These are phyloP conservation scores for Cygnus olor DNA, from an alignment of 2,797 vertebrate species.

Conservation along the genomic window DNA sequence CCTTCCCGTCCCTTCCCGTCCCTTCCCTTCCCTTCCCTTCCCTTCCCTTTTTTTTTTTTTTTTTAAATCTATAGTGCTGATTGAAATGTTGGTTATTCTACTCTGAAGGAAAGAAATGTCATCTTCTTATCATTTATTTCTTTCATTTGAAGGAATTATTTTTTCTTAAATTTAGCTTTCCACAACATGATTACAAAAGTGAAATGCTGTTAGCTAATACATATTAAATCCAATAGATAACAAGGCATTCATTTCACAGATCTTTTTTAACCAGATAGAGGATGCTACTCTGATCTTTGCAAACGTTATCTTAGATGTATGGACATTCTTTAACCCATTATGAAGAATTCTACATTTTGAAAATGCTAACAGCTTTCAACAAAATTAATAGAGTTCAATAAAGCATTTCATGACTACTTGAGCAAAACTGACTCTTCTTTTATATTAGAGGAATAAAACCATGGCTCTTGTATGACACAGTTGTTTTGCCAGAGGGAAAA, in stretches of 20 bases:
- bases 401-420: background rate
- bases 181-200: background rate
- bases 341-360: background rate
- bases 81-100: slow-evolving; percentile 64
- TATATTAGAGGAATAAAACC: background rate
- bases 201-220: background rate
- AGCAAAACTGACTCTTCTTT: background rate
- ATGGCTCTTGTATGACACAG: background rate
- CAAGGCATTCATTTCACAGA: background rate
- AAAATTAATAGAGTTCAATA: background rate
- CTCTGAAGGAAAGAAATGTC: slow-evolving; percentile 36
- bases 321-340: background rate
- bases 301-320: background rate
- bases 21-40: too few species aligned
- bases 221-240: background rate
- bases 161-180: slow-evolving; percentile 36
- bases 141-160: background rate
- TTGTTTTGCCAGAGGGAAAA: background rate
- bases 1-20: too few species aligned
- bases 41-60: too few species aligned
- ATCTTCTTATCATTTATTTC: background rate
- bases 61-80: background rate
- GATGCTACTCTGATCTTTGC: background rate
- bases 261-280: background rate
- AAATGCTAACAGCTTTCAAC: background rate